These are phyloP conservation scores for Agapornis canus DNA, from an alignment of 2,797 vertebrate species.

Conservation along the genomic window DNA sequence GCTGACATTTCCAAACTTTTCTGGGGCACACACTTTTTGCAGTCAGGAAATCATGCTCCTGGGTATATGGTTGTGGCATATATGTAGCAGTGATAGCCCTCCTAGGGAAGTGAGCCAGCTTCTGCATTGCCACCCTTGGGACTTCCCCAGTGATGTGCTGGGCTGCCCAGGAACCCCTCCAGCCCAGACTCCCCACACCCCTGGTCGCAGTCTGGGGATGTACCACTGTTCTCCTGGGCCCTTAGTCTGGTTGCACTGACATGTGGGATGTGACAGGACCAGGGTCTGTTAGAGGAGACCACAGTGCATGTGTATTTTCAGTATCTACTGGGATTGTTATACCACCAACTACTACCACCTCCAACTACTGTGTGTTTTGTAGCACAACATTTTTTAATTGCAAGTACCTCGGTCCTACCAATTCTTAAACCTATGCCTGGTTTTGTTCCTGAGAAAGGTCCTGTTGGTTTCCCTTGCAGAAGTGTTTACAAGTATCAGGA, in stretches of 20 bases:
- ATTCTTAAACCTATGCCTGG: neutral
- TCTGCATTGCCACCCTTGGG: neutral
- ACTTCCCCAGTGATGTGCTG: neutral
- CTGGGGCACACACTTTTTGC: neutral
- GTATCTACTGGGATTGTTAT: neutral
- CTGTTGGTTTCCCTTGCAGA: neutral
- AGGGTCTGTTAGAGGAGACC: neutral
- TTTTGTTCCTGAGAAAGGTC: neutral
- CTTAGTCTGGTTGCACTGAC: neutral
- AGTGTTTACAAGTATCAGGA: fast-evolving
- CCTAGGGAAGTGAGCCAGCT: neutral
- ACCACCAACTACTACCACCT: neutral
- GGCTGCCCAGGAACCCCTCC: neutral
- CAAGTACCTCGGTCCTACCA: neutral
- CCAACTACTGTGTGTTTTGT: neutral
- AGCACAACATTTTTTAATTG: neutral
- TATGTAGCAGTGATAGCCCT: neutral
- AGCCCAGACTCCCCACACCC: fast-evolving
- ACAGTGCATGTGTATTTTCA: neutral
- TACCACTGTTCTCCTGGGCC: fast-evolving
- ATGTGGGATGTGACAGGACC: fast-evolving
- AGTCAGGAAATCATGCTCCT: neutral
- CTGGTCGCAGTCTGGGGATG: fast-evolving
- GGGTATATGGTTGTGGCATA: neutral
- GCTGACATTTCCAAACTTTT: constrained; percentile 5